These are phyloP conservation scores for Anagyrus pseudococci DNA, from an alignment of 2,888 invertebrate genomes.

Conservation along the genomic window DNA sequence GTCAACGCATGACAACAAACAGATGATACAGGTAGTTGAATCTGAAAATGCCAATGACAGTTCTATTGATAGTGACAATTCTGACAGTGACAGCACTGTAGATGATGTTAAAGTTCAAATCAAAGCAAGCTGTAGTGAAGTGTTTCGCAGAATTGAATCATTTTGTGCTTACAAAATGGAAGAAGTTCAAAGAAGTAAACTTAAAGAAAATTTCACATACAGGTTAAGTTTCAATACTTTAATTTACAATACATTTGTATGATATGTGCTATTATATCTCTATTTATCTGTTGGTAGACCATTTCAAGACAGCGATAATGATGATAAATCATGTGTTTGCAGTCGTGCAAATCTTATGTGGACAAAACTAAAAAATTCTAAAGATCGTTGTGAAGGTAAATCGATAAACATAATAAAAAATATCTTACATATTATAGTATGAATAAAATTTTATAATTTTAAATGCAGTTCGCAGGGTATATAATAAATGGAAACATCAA, in stretches of 20 bases:
- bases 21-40: conserved; percentile 16
- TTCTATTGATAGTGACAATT: not conserved
- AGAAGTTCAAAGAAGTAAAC: conserved; percentile 76
- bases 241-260: not conserved
- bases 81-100: conserved; percentile 40
- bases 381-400: conserved; percentile 81
- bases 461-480: conserved; percentile 71
- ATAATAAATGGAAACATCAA: conserved; percentile 76
- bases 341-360: conserved; percentile 80
- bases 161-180: conserved; percentile 79
- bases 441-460: conserved; percentile 21
- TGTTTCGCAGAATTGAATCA: conserved; percentile 74
- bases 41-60: conserved; percentile 13
- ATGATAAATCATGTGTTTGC: conserved; percentile 69
- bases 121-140: conserved; percentile 70
- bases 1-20: not conserved
- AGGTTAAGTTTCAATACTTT: conserved; percentile 44
- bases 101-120: conserved; percentile 72
- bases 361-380: conserved; percentile 74
- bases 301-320: conserved; percentile 39
- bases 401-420: conserved; percentile 17
- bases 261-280: conserved; percentile 4
- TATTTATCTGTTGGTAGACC: conserved; percentile 9
- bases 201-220: conserved; percentile 74
- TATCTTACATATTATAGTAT: conserved; percentile 1